Conservation (phyloP, 2,797 vertebrate genomes). For the Sebastes glaucus region DNA sequence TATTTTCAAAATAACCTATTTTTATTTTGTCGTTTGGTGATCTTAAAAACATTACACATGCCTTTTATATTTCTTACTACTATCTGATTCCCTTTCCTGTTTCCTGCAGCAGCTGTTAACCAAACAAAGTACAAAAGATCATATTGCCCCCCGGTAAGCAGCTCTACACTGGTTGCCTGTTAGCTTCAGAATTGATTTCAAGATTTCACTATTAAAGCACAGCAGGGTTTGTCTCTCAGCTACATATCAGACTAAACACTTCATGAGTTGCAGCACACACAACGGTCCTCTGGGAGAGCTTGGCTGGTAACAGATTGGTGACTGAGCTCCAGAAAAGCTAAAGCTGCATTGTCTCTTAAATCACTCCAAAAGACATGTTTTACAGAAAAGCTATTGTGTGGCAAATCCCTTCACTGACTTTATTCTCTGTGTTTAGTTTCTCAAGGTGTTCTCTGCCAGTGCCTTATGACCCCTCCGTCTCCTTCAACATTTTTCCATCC, state of each 20-base stretch:
- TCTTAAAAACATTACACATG: background rate
- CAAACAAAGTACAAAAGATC: slow-evolving; percentile 10
- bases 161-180: slow-evolving; percentile 6
- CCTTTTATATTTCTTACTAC: background rate
- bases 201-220: slow-evolving; percentile 27
- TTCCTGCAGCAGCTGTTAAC: background rate
- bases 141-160: background rate
- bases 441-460: slow-evolving; percentile 25
- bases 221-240: slow-evolving; percentile 31
- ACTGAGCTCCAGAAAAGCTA: background rate
- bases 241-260: slow-evolving; percentile 29
- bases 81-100: background rate
- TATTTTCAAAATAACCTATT: background rate
- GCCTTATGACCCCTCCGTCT: slow-evolving; percentile 54
- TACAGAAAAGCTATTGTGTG: slow-evolving; percentile 4
- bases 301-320: slow-evolving; percentile 4
- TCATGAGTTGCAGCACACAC: slow-evolving; percentile 21
- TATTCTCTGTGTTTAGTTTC: slow-evolving; percentile 15
- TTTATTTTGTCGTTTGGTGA: background rate
- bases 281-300: slow-evolving; percentile 1
- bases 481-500: slow-evolving; percentile 46
- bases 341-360: slow-evolving; percentile 23
- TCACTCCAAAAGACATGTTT: background rate
- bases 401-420: background rate
- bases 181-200: slow-evolving; percentile 30